Base-by-base conservation (phyloP, 2,888 invertebrate species). In the Parochlus steinenii region DNA sequence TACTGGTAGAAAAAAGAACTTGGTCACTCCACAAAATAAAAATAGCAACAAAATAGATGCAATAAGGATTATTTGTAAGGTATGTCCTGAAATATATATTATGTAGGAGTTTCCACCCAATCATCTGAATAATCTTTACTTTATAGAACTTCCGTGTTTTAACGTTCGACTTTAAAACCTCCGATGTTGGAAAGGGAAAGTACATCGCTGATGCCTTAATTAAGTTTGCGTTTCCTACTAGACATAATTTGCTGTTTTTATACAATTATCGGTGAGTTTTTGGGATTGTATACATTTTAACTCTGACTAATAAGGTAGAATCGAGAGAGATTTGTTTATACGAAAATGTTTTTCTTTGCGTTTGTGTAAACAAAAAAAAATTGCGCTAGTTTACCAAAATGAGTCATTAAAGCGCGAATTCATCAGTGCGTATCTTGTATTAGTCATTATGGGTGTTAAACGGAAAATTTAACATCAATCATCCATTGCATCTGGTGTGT, bases 161-260 rank as follows among this genome's bases (percentile, higher is more conserved):
- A 46, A 80, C 79, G 38, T 89, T 87, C 61, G 81, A 81, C 42
- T 92, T 92, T 60, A 81, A 79, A 51, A 76, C 79, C 57, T 75
- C 81, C 4, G 74, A 78, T 16, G 68, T 76, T 40, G 82, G 79
- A 44, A 74, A 78, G 55, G 86, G 82, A 19, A 77, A 80, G 46
- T 72, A 70, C 46, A 71, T 89, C 41, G 73, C 82, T 10, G 78
- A 81, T 50, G 78, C 86, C 1, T 58, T 92, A 30, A 63, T 87
- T 25, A 83, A 86, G 56, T 83, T 89, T 62, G 80, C 83, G 2
- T 87, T 80, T 56, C 89, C 87, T 4, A 78, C 78, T 45, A 68
- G 80, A 20, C 82, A 87, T 54, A 75, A 81, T 51, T 63, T 87
- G 26, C 69, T 92, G 38, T 93, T 92, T 64, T 85, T 83, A 5